These are phyloP conservation scores for Periphyllus acericola DNA, from an alignment of 2,888 invertebrate species.

Conservation along the genomic window DNA sequence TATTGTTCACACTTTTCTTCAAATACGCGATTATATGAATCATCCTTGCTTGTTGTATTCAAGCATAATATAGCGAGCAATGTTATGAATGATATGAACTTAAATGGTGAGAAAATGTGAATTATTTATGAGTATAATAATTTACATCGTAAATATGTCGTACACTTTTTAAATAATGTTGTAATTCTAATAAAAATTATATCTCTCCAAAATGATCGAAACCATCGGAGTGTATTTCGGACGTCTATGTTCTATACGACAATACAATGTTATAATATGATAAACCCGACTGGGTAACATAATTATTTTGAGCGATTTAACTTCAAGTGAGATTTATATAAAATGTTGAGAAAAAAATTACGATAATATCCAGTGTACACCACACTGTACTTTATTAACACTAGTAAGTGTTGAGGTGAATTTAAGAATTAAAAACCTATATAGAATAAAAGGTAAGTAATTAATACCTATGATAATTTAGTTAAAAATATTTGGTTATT, in stretches of 20 bases:
- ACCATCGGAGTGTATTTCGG: background rate
- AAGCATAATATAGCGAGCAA: background rate
- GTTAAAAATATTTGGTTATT: no score
- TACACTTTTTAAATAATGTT: background rate
- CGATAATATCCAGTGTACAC: no score
- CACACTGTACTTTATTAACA: no score
- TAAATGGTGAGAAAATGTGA: background rate
- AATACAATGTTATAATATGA: background rate
- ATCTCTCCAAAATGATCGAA: background rate
- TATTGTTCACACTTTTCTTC: background rate
- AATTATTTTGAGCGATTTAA: background rate
- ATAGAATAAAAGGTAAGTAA: no score
- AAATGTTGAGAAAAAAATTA: background rate
- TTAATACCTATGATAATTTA: no score
- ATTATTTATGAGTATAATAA: background rate
- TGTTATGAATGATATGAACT: background rate
- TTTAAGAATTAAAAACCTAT: no score
- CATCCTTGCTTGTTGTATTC: no score
- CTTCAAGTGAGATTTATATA: background rate
- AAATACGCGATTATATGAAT: background rate
- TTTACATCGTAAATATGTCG: background rate
- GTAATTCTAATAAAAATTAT: slow-evolving; percentile 8
- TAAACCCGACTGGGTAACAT: background rate
- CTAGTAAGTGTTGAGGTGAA: no score
- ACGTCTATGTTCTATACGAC: background rate